Evolutionary conservation across 2,888 invertebrate genomes (phyloP).

Genomic region (Eugnorisma glareosa): DNA sequence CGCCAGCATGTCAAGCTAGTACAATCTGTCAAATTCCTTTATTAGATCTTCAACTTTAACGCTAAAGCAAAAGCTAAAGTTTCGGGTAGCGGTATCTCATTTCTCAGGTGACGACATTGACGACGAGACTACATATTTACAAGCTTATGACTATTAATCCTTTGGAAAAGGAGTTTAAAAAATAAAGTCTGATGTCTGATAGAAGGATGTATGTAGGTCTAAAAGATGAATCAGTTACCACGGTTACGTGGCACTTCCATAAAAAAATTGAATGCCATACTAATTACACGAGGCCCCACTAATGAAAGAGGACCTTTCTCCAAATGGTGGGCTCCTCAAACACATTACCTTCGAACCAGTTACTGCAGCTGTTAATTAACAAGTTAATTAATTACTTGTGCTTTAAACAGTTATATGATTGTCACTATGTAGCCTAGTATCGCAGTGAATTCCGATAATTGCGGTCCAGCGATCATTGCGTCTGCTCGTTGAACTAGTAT

Average conservation of each 20-base stretch:
- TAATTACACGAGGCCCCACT: background rate
- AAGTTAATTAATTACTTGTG: background rate
- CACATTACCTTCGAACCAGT: background rate
- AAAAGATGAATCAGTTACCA: background rate
- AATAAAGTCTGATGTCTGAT: background rate
- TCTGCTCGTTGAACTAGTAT: slow-evolving; percentile 25
- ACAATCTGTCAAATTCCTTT: no score
- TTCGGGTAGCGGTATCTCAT: no score
- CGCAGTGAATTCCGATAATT: slow-evolving; percentile 40
- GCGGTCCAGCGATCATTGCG: slow-evolving; percentile 7
- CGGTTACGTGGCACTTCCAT: background rate
- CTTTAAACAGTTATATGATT: slow-evolving; percentile 2
- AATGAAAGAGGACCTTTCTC: background rate
- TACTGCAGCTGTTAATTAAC: background rate
- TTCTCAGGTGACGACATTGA: background rate
- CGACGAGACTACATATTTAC: background rate
- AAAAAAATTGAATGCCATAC: no score
- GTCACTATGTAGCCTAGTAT: slow-evolving; percentile 15
- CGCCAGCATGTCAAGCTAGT: no score
- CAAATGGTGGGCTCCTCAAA: background rate
- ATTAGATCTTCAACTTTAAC: no score
- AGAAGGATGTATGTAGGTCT: background rate
- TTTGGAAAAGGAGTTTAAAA: background rate
- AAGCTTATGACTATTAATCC: background rate
- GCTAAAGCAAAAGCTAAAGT: no score